phyloP scores from a whole-genome alignment of 2,797 vertebrate genomes.

The Octomys mimax region DNA sequence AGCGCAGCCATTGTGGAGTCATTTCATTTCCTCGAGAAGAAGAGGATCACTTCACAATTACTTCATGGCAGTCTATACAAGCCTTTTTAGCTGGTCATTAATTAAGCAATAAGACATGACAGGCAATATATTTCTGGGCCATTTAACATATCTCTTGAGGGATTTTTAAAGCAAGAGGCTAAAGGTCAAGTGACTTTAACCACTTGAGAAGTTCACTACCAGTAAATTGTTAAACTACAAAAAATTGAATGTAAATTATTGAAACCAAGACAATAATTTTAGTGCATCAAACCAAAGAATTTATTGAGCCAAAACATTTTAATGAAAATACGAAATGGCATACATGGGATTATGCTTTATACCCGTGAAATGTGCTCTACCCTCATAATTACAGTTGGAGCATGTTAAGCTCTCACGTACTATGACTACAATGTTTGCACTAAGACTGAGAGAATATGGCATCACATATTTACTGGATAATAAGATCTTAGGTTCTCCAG shows the following conservation, averaged over 20 bases:
- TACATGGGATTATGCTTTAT: not conserved
- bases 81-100: slow-evolving; percentile 87
- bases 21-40: slow-evolving; percentile 84
- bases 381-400: not conserved
- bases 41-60: slow-evolving; percentile 88
- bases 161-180: slow-evolving; percentile 89
- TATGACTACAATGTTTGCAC: not conserved
- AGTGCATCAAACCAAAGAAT: not conserved
- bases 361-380: not conserved
- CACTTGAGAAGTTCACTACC: slow-evolving; percentile 90
- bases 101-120: slow-evolving; percentile 92
- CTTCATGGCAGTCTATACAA: slow-evolving; percentile 86
- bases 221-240: slow-evolving; percentile 85
- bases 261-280: slow-evolving; percentile 47
- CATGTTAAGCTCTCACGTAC: not conserved
- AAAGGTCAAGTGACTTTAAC: slow-evolving; percentile 91
- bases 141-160: slow-evolving; percentile 91
- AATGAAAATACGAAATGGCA: not conserved
- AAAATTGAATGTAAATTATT: slow-evolving; percentile 64
- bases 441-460: not conserved
- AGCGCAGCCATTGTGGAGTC: slow-evolving; percentile 74
- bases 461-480: slow-evolving; percentile 38
- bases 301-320: not conserved
- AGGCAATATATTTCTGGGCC: slow-evolving; percentile 90
- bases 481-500: not conserved